Evolutionary conservation across 1,140 invertebrate genomes (phyloP).

Genomic region (Berghia stephanieae): DNA sequence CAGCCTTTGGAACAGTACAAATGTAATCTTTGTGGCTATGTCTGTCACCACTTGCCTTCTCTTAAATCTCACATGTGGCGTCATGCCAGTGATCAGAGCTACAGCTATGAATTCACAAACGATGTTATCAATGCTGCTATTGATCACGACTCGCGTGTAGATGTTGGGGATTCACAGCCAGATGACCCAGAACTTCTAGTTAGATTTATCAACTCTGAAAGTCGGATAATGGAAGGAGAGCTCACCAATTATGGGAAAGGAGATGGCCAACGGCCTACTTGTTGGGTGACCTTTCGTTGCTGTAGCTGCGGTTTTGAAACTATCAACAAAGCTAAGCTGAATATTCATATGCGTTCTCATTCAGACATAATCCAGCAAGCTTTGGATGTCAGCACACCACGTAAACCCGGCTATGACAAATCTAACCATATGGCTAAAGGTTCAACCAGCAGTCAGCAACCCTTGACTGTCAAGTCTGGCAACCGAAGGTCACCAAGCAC

Average conservation of each 20-base stretch:
- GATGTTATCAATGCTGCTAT: slow-evolving; percentile 66
- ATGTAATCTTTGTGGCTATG: slow-evolving; percentile 66
- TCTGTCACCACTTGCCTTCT: slow-evolving; percentile 66
- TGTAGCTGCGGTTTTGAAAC: slow-evolving; percentile 67
- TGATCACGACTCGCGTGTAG: slow-evolving; percentile 59
- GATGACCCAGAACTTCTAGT: slow-evolving; percentile 48
- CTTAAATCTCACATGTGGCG: slow-evolving; percentile 67
- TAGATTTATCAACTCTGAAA: slow-evolving; percentile 43
- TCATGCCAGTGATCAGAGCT: slow-evolving; percentile 63
- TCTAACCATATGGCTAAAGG: no score
- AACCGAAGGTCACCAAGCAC: not conserved
- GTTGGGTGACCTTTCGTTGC: slow-evolving; percentile 64
- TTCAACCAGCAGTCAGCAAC: not conserved
- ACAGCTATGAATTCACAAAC: slow-evolving; percentile 65
- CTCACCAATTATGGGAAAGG: slow-evolving; percentile 38
- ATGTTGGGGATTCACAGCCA: slow-evolving; percentile 40
- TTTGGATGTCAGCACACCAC: slow-evolving; percentile 41
- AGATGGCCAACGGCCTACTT: slow-evolving; percentile 43
- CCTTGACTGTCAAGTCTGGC: not conserved
- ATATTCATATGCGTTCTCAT: slow-evolving; percentile 62
- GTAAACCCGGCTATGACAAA: not conserved
- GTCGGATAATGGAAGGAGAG: slow-evolving; percentile 51
- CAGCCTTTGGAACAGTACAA: slow-evolving; percentile 67
- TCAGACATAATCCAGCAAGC: slow-evolving; percentile 60
- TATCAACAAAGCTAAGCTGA: slow-evolving; percentile 61